phyloP scores from a whole-genome alignment of 2,113 vertebrate species.

The Platanista minor region DNA sequence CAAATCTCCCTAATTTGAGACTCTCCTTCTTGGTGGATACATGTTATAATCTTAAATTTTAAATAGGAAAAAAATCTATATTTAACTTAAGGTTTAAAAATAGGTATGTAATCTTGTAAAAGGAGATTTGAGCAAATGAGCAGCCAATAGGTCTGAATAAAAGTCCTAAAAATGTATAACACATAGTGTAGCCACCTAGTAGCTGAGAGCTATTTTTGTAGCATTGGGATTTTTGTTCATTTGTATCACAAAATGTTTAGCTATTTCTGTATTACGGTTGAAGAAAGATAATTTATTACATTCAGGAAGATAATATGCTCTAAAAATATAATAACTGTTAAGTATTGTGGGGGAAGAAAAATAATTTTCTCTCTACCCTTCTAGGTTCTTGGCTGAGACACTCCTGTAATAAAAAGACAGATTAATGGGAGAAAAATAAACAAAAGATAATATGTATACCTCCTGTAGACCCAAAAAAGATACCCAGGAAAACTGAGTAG shows the following conservation, averaged over 20 bases:
- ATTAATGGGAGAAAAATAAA: background rate
- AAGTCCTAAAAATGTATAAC: background rate
- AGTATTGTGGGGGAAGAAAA: background rate
- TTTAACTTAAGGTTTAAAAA: background rate
- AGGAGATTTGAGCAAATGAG: background rate
- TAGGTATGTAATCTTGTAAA: background rate
- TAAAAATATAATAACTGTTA: background rate
- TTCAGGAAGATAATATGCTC: background rate
- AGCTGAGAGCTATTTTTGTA: background rate
- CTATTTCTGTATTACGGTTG: background rate
- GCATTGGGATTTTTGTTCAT: background rate
- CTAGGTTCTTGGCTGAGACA: background rate
- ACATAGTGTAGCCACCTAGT: background rate
- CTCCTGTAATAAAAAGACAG: background rate
- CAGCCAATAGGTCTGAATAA: background rate
- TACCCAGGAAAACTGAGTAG: background rate
- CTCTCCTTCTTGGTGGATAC: slow-evolving; percentile 40
- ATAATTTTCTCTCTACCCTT: background rate
- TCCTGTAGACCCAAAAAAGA: background rate
- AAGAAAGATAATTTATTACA: slow-evolving; percentile 23
- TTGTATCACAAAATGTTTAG: background rate
- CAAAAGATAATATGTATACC: background rate
- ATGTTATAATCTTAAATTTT: background rate
- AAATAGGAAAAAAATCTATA: background rate
- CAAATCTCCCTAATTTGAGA: slow-evolving; percentile 77